Evolutionary conservation across 1,140 invertebrate species (phyloP).

Genomic region (Drosophila repleta): DNA sequence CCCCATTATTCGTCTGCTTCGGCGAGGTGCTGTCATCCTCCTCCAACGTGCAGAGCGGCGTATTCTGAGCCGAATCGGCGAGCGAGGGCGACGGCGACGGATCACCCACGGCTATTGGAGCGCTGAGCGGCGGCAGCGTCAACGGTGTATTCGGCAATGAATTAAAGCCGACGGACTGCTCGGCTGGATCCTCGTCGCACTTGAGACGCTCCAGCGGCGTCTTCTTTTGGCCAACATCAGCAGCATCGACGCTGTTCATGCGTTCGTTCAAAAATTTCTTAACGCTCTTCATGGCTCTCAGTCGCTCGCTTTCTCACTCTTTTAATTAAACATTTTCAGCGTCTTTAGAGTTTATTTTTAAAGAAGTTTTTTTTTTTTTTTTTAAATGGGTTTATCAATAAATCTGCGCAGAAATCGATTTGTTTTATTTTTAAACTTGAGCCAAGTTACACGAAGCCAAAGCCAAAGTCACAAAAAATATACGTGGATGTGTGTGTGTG

Average conservation of each 20-base stretch:
- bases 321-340: conserved; percentile 11
- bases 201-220: conserved; percentile 61
- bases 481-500: conserved; percentile 8
- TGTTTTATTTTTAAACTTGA: conserved; percentile 46
- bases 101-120: conserved; percentile 69
- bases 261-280: conserved; percentile 82
- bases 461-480: conserved; percentile 30
- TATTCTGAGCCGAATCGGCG: conserved; percentile 69
- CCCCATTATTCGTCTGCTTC: conserved; percentile 37
- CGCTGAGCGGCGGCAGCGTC: conserved; percentile 56
- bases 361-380: neutral
- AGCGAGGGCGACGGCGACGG: conserved; percentile 74
- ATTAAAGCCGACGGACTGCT: conserved; percentile 29
- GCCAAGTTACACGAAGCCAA: conserved; percentile 19
- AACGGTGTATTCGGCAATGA: conserved; percentile 68
- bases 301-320: conserved; percentile 1
- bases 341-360: neutral
- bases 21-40: conserved; percentile 69
- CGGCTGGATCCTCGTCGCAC: conserved; percentile 22
- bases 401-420: conserved; percentile 50
- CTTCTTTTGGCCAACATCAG: conserved; percentile 53
- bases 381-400: conserved; percentile 31
- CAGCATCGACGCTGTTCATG: conserved; percentile 74
- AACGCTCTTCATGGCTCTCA: conserved; percentile 73
- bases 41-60: conserved; percentile 67